Percentiles rank a stretch among this genome's conserved stretches.
Evolutionary conservation across 2,797 vertebrate genomes (phyloP).

Genomic region (Sebastes flavidus): DNA sequence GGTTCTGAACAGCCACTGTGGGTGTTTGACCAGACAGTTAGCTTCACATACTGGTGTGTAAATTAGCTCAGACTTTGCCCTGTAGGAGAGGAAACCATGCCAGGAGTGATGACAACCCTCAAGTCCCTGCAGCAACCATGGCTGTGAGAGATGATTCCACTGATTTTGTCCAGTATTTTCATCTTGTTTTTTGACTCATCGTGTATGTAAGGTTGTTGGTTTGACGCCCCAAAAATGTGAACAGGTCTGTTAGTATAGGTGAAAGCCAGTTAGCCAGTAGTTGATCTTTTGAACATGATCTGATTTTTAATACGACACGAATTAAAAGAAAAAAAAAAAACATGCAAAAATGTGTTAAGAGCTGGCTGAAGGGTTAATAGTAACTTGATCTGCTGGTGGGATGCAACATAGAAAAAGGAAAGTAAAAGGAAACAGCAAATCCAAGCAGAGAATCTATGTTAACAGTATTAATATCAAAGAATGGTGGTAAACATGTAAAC

Average conservation of each 20-base stretch:
- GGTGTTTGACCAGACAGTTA: conserved; percentile 33
- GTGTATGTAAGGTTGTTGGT: conserved; percentile 6
- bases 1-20: not conserved
- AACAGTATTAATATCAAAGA: conserved; percentile 80
- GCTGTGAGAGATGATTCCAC: not conserved
- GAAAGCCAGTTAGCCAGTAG: conserved; percentile 62
- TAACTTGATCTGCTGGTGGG: conserved; percentile 86
- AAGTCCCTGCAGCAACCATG: not conserved
- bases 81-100: conserved; percentile 36
- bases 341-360: conserved; percentile 93
- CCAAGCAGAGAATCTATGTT: conserved; percentile 85
- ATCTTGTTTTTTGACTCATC: not conserved
- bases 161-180: not conserved
- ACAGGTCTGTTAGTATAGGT: conserved; percentile 35
- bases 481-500: conserved; percentile 83
- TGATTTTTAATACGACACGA: conserved; percentile 78
- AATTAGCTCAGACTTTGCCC: conserved; percentile 17
- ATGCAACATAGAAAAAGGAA: conserved; percentile 96
- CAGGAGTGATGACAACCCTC: conserved; percentile 24
- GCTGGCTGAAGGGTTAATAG: conserved; percentile 88
- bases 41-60: conserved; percentile 1
- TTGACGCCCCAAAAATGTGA: conserved; percentile 63
- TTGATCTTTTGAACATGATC: conserved; percentile 29
- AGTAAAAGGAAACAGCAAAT: conserved; percentile 78
- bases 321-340: conserved; percentile 77